phyloP scores from a whole-genome alignment of 2,888 invertebrate genomes.

The Diaprepes abbreviatus region DNA sequence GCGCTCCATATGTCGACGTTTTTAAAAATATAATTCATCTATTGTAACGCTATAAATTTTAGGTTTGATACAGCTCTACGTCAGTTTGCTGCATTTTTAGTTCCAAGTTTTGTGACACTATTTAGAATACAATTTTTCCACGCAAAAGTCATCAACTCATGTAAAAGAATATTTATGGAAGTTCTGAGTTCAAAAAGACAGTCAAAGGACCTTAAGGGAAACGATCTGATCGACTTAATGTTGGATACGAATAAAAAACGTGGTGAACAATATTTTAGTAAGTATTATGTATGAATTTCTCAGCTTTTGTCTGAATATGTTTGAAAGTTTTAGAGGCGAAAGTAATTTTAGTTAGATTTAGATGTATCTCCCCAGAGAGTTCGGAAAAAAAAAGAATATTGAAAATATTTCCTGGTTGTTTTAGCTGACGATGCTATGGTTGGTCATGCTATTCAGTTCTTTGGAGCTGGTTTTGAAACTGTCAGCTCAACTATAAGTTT shows the following conservation, averaged over 20 bases:
- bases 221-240: slow-evolving; percentile 71
- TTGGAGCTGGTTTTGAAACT: slow-evolving; percentile 75
- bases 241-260: slow-evolving; percentile 29
- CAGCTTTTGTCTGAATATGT: too few relatives aligned
- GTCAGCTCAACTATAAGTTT: slow-evolving; percentile 72
- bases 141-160: slow-evolving; percentile 54
- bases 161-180: slow-evolving; percentile 57
- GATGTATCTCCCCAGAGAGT: too few relatives aligned
- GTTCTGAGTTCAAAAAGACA: slow-evolving; percentile 55
- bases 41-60: slow-evolving; percentile 53
- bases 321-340: too few relatives aligned
- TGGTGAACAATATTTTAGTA: too few relatives aligned
- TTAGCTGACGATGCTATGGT: slow-evolving; percentile 30
- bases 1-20: too few relatives aligned
- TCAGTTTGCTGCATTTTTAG: slow-evolving; percentile 56
- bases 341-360: too few relatives aligned
- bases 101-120: slow-evolving; percentile 53
- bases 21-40: too few relatives aligned
- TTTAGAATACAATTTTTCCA: slow-evolving; percentile 58
- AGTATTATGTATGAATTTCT: too few relatives aligned
- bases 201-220: slow-evolving; percentile 61
- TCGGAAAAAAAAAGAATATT: too few relatives aligned
- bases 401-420: too few relatives aligned
- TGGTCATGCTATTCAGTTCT: slow-evolving; percentile 64
- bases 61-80: too few relatives aligned